These are phyloP conservation scores for Drosophila cracens DNA, from an alignment of 2,888 invertebrate species.

Conservation along the genomic window DNA sequence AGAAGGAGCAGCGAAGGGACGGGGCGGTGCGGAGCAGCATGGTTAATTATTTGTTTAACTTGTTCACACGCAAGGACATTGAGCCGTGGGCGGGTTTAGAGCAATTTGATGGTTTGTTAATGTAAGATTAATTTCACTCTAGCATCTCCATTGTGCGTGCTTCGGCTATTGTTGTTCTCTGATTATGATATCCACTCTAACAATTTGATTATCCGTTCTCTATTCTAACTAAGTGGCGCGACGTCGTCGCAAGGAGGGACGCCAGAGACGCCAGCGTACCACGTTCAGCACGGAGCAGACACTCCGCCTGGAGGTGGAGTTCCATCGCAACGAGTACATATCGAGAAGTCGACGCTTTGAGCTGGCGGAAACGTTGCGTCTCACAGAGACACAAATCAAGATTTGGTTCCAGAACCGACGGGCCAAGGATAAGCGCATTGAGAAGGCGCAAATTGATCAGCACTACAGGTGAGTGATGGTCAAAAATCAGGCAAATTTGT, in stretches of 20 bases:
- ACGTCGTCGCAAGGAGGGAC: constrained; percentile 93
- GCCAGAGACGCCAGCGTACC: constrained; percentile 95
- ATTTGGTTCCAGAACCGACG: constrained; percentile 97
- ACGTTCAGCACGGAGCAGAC: constrained; percentile 98
- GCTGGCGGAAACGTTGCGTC: constrained; percentile 89
- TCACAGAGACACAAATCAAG: constrained; percentile 93
- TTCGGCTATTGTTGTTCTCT: constrained; percentile 11
- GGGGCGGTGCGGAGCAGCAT: constrained; percentile 7
- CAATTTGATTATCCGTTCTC: constrained; percentile 25
- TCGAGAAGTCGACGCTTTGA: constrained; percentile 93
- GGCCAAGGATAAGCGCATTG: constrained; percentile 97
- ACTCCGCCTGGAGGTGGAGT: constrained; percentile 94
- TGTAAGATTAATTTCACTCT: constrained; percentile 79
- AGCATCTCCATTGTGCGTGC: constrained; percentile 69
- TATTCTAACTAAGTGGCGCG: constrained; percentile 89
- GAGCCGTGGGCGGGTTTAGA: constrained; percentile 20
- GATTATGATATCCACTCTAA: constrained; percentile 12
- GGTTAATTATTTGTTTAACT: constrained; percentile 82
- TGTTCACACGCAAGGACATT: constrained; percentile 59
- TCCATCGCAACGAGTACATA: constrained; percentile 96
- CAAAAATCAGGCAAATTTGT: not conserved
- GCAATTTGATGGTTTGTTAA: constrained; percentile 65
- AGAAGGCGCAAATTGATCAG: constrained; percentile 97
- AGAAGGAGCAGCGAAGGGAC: not conserved
- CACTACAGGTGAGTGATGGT: constrained; percentile 91